Evolutionary conservation across 92 coral and sea anemone genomes (phyloP).

Genomic region (Phenganax stokvisi): DNA sequence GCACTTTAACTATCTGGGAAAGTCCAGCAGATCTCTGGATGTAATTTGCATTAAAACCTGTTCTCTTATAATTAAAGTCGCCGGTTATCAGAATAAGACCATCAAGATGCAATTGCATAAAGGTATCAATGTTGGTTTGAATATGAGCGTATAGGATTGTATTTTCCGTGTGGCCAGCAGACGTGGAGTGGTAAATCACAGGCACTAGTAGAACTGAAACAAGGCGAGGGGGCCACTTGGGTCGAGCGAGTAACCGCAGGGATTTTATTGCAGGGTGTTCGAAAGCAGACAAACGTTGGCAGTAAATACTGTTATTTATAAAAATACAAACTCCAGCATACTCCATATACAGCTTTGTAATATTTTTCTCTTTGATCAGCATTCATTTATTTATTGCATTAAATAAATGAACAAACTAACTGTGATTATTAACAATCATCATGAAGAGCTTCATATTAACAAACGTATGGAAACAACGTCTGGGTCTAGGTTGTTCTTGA

Average conservation of each 20-base stretch:
- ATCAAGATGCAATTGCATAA: slow-evolving; percentile 4
- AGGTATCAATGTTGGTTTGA: not conserved
- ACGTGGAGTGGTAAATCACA: slow-evolving; percentile 7
- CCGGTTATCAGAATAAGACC: not conserved
- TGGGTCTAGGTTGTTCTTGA: no score
- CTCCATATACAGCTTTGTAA: no score
- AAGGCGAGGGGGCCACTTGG: not conserved
- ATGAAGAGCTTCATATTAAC: no score
- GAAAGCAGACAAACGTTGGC: not conserved
- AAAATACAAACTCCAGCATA: not conserved
- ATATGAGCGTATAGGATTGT: not conserved
- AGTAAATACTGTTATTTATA: not conserved
- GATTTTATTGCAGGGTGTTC: slow-evolving; percentile 1
- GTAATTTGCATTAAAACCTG: no score
- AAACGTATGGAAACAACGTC: no score
- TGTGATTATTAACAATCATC: no score
- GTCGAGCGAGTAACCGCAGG: not conserved
- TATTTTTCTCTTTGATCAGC: no score
- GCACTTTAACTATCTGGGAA: slow-evolving; percentile 1
- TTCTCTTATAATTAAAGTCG: no score
- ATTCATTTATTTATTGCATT: no score
- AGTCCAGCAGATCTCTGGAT: not conserved
- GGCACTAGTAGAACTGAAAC: not conserved
- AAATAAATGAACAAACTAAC: no score
- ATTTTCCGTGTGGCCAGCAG: slow-evolving; percentile 9